Base-by-base conservation (phyloP, 2,797 vertebrate genomes). In the Lerista edwardsae region DNA sequence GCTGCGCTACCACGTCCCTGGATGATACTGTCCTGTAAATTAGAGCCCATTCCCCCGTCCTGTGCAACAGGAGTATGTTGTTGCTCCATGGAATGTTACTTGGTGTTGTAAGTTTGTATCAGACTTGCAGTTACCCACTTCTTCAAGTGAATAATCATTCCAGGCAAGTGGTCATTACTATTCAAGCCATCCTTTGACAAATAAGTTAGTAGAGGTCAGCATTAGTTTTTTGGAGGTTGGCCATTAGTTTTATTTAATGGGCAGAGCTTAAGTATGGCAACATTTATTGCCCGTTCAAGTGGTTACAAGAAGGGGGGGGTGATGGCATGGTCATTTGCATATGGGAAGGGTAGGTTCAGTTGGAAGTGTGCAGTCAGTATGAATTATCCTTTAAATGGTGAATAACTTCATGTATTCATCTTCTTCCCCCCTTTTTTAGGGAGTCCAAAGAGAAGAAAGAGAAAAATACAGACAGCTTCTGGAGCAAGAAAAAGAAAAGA, bases 391-490 rank as follows among this genome's bases (percentile, higher is more conserved):
- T 75, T 84, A 21, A 47, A 61, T 34, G 4, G 29, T 34, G 29
- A 67, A 41, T 75, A 75, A 62, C 39, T 25, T 61, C 12, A 41
- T 2, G 27, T 25, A 29, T 25, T 82, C 6, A 10, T 61, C 51
- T 74, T 47, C 0, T 75, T 72, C 73, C 83, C 75, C 75, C 75
- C 51, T 11, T 44, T n/a, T 31, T 85, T 80, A 96, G 96, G 94
- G 89, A 90, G 92, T 95, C 90, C 90, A 95, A 57, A 94, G 87
- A 92, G 93, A 90, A 68, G 95, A 96, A 68, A 95, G 88, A 87
- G 91, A 94, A 74, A 96, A 94, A 15, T 96, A 96, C 77, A 91
- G 80, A 77, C 92, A 89, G 41, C 91, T 96, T 57, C 27, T 96
- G 79, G 80, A 94, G 31, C 87, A 90, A 55, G 88, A 95, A 74